A percentile compares a stretch with the other conserved stretches of the same genome.
Conservation (phyloP, 2,113 vertebrate genomes). For the Leucosticte australis region DNA sequence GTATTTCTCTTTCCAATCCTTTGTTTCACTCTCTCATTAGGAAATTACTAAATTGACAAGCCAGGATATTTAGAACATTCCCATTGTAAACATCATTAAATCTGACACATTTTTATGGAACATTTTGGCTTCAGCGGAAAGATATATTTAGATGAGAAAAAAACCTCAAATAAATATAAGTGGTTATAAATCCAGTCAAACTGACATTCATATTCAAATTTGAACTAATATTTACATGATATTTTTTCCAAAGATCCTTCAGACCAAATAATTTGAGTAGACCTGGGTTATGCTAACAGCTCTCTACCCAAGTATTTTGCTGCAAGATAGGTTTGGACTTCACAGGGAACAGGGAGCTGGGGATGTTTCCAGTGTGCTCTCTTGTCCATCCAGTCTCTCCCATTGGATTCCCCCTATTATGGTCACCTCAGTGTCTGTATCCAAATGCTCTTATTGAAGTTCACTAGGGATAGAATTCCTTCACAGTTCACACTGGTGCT, state of each 20-base stretch:
- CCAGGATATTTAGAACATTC: constrained; percentile 42
- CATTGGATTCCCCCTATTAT: background rate
- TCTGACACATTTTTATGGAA: constrained; percentile 34
- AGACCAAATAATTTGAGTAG: background rate
- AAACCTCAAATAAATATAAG: background rate
- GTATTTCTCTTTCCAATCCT: background rate
- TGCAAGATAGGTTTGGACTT: background rate
- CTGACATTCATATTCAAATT: background rate
- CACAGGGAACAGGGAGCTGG: background rate
- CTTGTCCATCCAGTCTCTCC: background rate
- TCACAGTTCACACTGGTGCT: background rate
- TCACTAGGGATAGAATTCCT: background rate
- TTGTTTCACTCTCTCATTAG: constrained; percentile 36
- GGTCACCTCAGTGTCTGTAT: background rate
- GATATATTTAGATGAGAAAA: constrained; percentile 41
- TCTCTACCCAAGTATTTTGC: background rate
- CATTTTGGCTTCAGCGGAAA: constrained; percentile 40
- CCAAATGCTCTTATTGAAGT: background rate
- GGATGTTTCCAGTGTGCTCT: background rate
- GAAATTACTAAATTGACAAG: constrained; percentile 39
- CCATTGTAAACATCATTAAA: constrained; percentile 46
- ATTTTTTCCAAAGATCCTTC: background rate
- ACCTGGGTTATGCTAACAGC: background rate
- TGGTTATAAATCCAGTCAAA: background rate
- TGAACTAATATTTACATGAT: background rate